These are phyloP conservation scores for Apis florea DNA, from an alignment of 1,140 invertebrate species.

Conservation along the genomic window DNA sequence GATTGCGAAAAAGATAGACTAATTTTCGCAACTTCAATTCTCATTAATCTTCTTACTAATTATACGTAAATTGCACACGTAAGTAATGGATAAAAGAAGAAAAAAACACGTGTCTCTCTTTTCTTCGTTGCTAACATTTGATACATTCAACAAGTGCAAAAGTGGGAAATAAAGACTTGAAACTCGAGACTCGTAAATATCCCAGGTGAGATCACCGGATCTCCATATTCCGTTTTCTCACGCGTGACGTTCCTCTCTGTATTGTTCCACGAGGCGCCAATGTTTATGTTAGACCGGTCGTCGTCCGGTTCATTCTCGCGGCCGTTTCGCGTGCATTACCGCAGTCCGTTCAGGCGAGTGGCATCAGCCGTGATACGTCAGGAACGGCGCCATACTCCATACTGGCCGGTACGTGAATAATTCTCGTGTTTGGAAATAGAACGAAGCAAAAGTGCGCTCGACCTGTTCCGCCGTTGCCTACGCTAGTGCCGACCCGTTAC, in stretches of 20 bases:
- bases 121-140: no score
- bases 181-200: neutral
- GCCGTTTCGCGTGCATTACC: neutral
- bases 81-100: no score
- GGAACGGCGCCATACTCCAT: conserved; percentile 60
- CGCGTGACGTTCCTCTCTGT: conserved; percentile 37
- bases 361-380: conserved; percentile 60
- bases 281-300: conserved; percentile 28
- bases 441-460: conserved; percentile 56
- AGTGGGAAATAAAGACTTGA: no score
- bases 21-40: no score
- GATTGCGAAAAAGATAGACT: no score
- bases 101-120: no score
- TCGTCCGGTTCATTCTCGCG: neutral
- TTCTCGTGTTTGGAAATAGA: conserved; percentile 68
- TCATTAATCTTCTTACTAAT: no score
- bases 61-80: no score
- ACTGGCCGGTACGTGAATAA: conserved; percentile 49
- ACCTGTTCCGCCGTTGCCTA: conserved; percentile 33
- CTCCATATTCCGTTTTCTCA: conserved; percentile 36
- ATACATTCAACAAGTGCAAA: no score
- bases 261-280: conserved; percentile 50
- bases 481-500: conserved; percentile 8
- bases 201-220: neutral
- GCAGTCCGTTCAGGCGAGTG: conserved; percentile 11